A percentile compares a stretch with the other conserved stretches of the same genome.
Evolutionary conservation across 2,797 vertebrate genomes (phyloP).

Genomic region (Coracias cyanogaster): DNA sequence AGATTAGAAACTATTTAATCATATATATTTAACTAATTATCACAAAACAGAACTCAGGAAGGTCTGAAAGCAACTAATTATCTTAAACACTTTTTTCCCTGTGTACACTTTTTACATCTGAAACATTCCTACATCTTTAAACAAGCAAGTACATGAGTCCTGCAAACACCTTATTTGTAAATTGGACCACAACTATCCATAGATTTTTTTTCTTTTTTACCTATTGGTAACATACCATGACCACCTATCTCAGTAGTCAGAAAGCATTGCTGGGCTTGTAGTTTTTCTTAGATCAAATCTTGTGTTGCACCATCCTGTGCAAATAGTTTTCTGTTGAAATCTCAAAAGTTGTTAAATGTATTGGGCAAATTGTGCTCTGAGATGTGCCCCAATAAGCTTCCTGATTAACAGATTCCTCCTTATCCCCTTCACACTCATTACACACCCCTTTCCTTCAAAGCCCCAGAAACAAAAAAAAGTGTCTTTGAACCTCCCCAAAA

Average conservation of each 20-base stretch:
- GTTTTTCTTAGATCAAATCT: neutral
- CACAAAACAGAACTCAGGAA: neutral
- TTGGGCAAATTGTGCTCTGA: neutral
- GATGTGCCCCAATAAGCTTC: neutral
- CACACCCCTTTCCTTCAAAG: neutral
- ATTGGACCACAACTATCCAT: neutral
- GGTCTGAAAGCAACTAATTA: neutral
- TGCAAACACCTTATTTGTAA: neutral
- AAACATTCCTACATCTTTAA: neutral
- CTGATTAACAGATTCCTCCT: neutral
- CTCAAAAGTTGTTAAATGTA: neutral
- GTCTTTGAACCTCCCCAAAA: rapidly evolving
- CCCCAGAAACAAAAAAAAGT: neutral
- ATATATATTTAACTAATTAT: neutral
- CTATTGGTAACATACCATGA: neutral
- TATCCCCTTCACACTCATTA: neutral
- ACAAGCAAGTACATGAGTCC: neutral
- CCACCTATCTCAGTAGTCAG: neutral
- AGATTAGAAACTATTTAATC: neutral
- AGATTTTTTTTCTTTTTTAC: neutral
- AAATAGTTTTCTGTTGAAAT: neutral
- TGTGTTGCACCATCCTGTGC: neutral
- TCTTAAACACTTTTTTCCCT: neutral
- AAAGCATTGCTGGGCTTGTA: neutral
- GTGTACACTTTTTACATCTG: neutral